Conservation (phyloP, 2,113 vertebrate species). For the Sphyrna mokarran region DNA sequence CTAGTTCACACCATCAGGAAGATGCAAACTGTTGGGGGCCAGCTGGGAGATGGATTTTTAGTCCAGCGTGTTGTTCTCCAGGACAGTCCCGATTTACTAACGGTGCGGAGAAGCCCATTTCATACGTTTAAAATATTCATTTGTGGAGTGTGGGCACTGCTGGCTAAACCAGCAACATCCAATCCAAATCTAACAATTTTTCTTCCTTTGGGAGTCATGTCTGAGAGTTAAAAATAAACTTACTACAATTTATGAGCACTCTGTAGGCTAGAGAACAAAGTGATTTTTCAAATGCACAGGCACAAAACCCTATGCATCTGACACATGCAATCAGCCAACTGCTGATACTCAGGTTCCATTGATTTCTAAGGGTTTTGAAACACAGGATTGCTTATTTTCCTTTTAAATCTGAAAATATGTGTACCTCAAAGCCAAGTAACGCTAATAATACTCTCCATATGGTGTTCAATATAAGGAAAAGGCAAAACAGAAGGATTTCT, state of each 20-base stretch:
- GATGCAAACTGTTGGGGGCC: too few species aligned
- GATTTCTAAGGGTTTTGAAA: not conserved
- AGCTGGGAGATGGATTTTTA: too few species aligned
- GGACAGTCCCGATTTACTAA: too few species aligned
- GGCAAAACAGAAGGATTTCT: not conserved
- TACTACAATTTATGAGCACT: not conserved
- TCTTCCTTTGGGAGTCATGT: not conserved
- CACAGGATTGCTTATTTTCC: not conserved
- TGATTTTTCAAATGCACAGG: not conserved
- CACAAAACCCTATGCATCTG: not conserved
- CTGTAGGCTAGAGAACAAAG: not conserved
- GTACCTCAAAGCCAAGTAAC: not conserved
- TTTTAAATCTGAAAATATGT: not conserved
- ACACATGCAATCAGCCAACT: not conserved
- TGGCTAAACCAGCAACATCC: too few species aligned
- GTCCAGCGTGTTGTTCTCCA: too few species aligned
- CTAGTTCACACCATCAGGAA: too few species aligned
- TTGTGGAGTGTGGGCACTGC: too few species aligned
- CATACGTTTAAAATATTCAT: not conserved
- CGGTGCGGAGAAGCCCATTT: not conserved
- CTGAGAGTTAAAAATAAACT: not conserved
- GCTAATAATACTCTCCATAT: not conserved
- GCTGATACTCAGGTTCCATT: not conserved
- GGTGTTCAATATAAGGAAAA: not conserved
- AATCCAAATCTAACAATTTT: not conserved